These are phyloP conservation scores for Cliona cf. orientalis DNA, from an alignment of 37 sponge, comb jelly and placozoan genomes.

Conservation along the genomic window DNA sequence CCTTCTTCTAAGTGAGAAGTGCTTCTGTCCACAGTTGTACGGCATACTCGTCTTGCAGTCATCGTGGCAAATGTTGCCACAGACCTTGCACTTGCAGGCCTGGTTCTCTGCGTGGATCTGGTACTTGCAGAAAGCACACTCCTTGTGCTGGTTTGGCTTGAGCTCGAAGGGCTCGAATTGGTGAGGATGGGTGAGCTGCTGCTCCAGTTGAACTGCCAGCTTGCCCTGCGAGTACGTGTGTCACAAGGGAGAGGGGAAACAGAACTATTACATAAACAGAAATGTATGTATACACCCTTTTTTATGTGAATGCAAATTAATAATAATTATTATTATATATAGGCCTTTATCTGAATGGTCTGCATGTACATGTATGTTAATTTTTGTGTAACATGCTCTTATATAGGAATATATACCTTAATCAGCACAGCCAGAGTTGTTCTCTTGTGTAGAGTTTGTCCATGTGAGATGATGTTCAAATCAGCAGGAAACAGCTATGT, in stretches of 20 bases:
- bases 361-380: too few relatives aligned
- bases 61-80: conserved; percentile 73
- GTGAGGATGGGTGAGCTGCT: conserved; percentile 76
- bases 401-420: too few relatives aligned
- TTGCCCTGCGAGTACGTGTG: conserved; percentile 74
- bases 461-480: conserved; percentile 14
- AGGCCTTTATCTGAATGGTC: too few relatives aligned
- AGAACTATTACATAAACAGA: too few relatives aligned
- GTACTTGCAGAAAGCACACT: conserved; percentile 79
- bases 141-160: background rate
- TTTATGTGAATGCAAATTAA: too few relatives aligned
- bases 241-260: too few relatives aligned
- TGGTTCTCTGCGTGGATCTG: conserved; percentile 10
- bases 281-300: too few relatives aligned
- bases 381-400: too few relatives aligned
- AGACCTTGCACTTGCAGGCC: conserved; percentile 74
- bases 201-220: conserved; percentile 51
- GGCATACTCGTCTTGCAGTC: conserved; percentile 70
- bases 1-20: background rate
- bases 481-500: conserved; percentile 5
- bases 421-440: conserved; percentile 89
- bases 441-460: conserved; percentile 70
- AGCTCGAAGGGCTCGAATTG: conserved; percentile 42
- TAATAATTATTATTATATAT: too few relatives aligned
- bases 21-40: conserved; percentile 69